A percentile compares a stretch with the other conserved stretches of the same genome.
phyloP scores from a whole-genome alignment of 1,140 invertebrate species.

The Agrilus planipennis region DNA sequence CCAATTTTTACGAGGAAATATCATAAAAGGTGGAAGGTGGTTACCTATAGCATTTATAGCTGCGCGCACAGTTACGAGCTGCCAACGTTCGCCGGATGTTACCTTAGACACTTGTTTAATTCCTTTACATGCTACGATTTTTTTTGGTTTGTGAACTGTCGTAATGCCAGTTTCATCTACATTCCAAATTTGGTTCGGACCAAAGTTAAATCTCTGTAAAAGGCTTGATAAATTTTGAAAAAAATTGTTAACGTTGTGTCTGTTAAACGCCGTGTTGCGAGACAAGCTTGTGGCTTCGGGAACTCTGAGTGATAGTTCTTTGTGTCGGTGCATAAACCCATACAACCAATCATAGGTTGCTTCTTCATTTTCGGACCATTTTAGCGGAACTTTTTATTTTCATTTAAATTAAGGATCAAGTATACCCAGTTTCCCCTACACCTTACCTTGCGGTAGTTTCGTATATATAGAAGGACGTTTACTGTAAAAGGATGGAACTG shows the following conservation, averaged over 20 bases:
- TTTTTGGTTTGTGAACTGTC: conserved; percentile 33
- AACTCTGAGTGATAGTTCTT: background rate
- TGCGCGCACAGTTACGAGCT: conserved; percentile 29
- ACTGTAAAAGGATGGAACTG: no score
- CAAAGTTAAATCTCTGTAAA: conserved; percentile 2
- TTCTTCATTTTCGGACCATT: conserved; percentile 1
- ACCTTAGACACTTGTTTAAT: conserved; percentile 30
- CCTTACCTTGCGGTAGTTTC: no score
- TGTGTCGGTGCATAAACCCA: conserved; percentile 3
- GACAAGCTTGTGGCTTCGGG: background rate
- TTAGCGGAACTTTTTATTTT: conserved; percentile 3
- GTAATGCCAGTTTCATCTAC: conserved; percentile 35
- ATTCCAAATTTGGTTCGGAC: conserved; percentile 30
- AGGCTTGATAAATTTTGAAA: background rate
- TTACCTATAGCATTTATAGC: conserved; percentile 29
- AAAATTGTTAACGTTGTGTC: conserved; percentile 2
- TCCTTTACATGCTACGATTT: conserved; percentile 29
- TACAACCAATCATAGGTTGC: conserved; percentile 1
- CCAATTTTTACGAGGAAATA: conserved; percentile 4
- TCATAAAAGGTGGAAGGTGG: conserved; percentile 22
- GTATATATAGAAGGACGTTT: no score
- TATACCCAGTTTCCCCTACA: no score
- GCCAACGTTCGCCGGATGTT: conserved; percentile 32
- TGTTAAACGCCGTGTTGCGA: conserved; percentile 1
- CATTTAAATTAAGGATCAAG: no score